Evolutionary conservation across 2,797 vertebrate species (phyloP).

Genomic region (Danio kyathit): DNA sequence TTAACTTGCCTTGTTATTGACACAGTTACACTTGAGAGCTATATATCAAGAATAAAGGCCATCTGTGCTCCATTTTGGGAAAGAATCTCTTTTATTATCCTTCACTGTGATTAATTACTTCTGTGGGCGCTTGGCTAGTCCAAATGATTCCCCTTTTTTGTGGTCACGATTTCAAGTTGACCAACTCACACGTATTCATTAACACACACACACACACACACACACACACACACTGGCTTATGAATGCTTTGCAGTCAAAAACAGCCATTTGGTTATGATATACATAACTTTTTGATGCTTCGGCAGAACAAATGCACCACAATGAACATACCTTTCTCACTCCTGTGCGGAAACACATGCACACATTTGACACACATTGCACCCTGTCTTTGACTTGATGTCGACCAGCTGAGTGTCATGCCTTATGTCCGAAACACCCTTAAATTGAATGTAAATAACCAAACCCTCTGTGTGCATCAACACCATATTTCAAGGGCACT

Average conservation of each 20-base stretch:
- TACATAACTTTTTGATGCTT: slow-evolving; percentile 1
- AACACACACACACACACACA: not conserved
- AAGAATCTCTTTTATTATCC: slow-evolving; percentile 61
- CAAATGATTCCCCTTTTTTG: slow-evolving; percentile 56
- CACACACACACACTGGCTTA: no score
- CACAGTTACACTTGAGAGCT: slow-evolving; percentile 49
- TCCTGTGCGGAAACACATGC: not conserved
- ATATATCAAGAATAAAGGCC: slow-evolving; percentile 56
- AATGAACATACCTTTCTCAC: not conserved
- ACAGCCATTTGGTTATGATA: not conserved
- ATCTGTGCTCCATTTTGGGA: slow-evolving; percentile 62
- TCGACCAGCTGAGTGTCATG: slow-evolving; percentile 57
- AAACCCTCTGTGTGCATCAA: slow-evolving; percentile 59
- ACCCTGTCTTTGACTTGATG: slow-evolving; percentile 53
- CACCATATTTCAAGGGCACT: slow-evolving; percentile 62
- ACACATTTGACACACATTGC: slow-evolving; percentile 44
- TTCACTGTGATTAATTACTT: slow-evolving; percentile 64
- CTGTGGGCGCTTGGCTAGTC: slow-evolving; percentile 53
- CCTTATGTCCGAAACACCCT: slow-evolving; percentile 61
- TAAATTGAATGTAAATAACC: slow-evolving; percentile 58
- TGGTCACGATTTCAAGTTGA: slow-evolving; percentile 54
- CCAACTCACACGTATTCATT: slow-evolving; percentile 30
- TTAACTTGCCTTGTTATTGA: slow-evolving; percentile 53
- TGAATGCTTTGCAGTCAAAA: not conserved
- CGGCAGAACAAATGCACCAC: not conserved